Percentiles rank a stretch among this genome's conserved stretches.
Evolutionary conservation across 2,888 invertebrate species (phyloP).

Genomic region (Melieria picta): DNA sequence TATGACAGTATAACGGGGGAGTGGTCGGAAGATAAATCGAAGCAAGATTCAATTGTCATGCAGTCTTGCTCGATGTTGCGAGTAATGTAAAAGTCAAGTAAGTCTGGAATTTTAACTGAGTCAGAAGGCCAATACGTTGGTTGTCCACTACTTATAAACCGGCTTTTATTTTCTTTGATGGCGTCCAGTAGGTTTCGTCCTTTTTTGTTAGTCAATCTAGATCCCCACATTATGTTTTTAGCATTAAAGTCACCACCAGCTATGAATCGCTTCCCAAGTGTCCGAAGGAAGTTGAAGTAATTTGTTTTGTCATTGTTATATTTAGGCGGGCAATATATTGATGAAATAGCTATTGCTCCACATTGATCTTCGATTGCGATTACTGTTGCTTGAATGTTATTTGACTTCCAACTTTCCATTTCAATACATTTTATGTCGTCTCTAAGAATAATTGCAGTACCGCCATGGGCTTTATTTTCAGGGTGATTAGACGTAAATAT

Average conservation of each 20-base stretch:
- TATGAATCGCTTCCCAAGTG: not conserved
- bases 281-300: too few relatives aligned
- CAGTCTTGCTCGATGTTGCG: too few relatives aligned
- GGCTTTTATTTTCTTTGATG: not conserved
- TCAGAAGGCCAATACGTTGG: constrained; percentile 21
- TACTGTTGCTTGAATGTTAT: too few relatives aligned
- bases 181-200: constrained; percentile 4
- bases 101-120: constrained; percentile 18
- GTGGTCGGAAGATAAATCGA: too few relatives aligned
- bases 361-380: too few relatives aligned
- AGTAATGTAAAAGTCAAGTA: constrained; percentile 18
- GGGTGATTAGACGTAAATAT: not conserved
- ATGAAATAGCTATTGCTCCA: too few relatives aligned
- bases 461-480: not conserved
- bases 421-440: not conserved
- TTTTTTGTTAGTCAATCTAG: constrained; percentile 11
- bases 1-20: too few relatives aligned
- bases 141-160: constrained; percentile 9
- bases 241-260: constrained; percentile 1
- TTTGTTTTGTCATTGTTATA: too few relatives aligned
- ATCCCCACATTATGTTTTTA: constrained; percentile 8
- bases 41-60: too few relatives aligned
- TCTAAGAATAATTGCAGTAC: not conserved
- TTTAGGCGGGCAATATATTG: too few relatives aligned
- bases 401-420: not conserved